These are phyloP conservation scores for Peromyscus attwateri DNA, from an alignment of 2,797 vertebrate genomes.

Conservation along the genomic window DNA sequence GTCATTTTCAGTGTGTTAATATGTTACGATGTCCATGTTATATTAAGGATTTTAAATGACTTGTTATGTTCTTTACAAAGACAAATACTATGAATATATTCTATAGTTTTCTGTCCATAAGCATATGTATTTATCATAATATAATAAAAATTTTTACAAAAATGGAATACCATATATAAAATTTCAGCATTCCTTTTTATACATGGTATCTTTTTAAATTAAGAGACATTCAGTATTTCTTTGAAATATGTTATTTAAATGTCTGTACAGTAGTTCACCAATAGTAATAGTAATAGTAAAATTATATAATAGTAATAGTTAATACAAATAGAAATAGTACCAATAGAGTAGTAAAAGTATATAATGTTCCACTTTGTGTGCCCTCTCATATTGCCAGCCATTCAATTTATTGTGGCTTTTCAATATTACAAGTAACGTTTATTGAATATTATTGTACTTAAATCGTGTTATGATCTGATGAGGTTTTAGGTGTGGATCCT, in stretches of 20 bases:
- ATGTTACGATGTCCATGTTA: not conserved
- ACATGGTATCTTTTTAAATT: not conserved
- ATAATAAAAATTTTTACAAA: not conserved
- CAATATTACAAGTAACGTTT: not conserved
- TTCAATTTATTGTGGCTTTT: constrained; percentile 37
- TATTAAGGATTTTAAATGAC: not conserved
- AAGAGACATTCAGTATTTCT: not conserved
- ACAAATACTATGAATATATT: not conserved
- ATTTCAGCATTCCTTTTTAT: not conserved
- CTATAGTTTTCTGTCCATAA: not conserved
- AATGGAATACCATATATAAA: not conserved
- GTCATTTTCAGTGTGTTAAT: not conserved
- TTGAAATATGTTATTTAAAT: constrained; percentile 1
- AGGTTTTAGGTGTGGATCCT: constrained; percentile 13
- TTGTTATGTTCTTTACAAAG: not conserved
- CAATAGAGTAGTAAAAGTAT: no score
- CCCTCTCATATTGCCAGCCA: not conserved
- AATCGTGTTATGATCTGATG: not conserved
- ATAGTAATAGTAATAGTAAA: not conserved
- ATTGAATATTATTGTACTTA: not conserved
- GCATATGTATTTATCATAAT: not conserved
- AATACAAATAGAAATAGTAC: no score
- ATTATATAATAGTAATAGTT: not conserved
- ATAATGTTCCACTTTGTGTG: not conserved
- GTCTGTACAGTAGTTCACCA: not conserved